A percentile compares a stretch with the other conserved stretches of the same genome.
These are phyloP conservation scores for Reticulitermes speratus DNA, from an alignment of 1,140 invertebrate genomes.

Conservation along the genomic window DNA sequence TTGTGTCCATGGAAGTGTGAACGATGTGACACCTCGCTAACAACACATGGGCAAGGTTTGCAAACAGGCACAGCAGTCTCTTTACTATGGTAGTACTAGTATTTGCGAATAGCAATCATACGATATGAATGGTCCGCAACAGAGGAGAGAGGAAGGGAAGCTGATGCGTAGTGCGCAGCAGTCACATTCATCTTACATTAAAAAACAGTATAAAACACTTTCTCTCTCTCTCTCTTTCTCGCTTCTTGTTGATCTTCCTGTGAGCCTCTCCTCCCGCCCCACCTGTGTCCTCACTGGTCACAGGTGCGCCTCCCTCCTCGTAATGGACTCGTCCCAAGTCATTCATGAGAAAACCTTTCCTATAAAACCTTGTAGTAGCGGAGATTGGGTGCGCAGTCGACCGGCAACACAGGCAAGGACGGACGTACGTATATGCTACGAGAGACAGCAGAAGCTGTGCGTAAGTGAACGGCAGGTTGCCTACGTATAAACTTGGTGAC, in stretches of 20 bases:
- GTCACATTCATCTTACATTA: background rate
- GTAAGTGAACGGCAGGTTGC: no score
- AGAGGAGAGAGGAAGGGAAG: no score
- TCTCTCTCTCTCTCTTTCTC: background rate
- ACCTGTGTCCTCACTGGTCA: slow-evolving; percentile 20
- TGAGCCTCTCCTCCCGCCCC: background rate
- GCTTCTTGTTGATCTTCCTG: background rate
- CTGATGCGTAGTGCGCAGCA: background rate
- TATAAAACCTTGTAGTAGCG: slow-evolving; percentile 30
- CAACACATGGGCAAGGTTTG: background rate
- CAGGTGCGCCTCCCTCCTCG: background rate
- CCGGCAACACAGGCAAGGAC: background rate
- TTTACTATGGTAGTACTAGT: background rate
- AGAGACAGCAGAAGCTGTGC: background rate
- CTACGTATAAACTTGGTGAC: background rate
- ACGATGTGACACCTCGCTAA: no score
- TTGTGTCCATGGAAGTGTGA: no score
- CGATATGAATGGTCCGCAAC: background rate
- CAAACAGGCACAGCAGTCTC: background rate
- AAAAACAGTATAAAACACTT: slow-evolving; percentile 10
- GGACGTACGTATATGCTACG: background rate
- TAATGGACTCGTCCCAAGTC: slow-evolving; percentile 22
- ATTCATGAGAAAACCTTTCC: slow-evolving; percentile 31
- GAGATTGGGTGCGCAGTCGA: slow-evolving; percentile 22
- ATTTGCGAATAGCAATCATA: background rate